Evolutionary conservation across 2,888 invertebrate species (phyloP), one percentile per base, ranked within the genome.

Genomic region (Andrena bicolor): DNA sequence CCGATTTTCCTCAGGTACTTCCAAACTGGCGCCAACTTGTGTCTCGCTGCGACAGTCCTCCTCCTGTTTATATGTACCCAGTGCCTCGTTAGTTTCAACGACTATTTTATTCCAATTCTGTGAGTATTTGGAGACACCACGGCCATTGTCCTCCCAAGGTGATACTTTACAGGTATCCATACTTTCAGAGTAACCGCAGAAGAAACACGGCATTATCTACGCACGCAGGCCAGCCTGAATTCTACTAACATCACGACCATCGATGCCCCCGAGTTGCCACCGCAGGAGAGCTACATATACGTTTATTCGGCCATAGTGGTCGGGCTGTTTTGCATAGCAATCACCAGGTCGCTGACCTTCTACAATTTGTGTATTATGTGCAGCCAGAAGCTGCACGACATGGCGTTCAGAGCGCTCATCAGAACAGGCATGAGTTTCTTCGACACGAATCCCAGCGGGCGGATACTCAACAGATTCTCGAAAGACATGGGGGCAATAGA

Each of bases 401-500:
- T 87, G 60, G 95, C 96, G 94, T 96, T 96, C 88, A 85, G 91
- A 6, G 93, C 95, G 16, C 92, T 96, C 13, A 94, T 96, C n/a
- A 91, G 95, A 73, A 94, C 95, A 0, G 94, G 94, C 2, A 96
- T 97, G 94, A 92, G 95, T 73, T 98, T 98, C 93, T 98, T 98
- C 91, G 97, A 98, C 90, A 96, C 96, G 0, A 98, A 98, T 93
- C 97, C 98, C 2, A 96, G 96, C 87, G 97, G 97, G 49, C 95
- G 97, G 71, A 97, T 98, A 83, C 94, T 98, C 61, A 97, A 97
- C 91, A 94, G 98, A 84, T 98, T 98, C 90, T 96, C 98, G 0
- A 98, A 98, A 92, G 98, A 98, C 90, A 96, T 97, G 90, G 97
- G 97, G 0, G 95, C 96, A 0, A 96, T 97, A 91, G 97, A 97